Evolutionary conservation across 2,888 invertebrate genomes (phyloP).

Genomic region (Salticus scenicus): DNA sequence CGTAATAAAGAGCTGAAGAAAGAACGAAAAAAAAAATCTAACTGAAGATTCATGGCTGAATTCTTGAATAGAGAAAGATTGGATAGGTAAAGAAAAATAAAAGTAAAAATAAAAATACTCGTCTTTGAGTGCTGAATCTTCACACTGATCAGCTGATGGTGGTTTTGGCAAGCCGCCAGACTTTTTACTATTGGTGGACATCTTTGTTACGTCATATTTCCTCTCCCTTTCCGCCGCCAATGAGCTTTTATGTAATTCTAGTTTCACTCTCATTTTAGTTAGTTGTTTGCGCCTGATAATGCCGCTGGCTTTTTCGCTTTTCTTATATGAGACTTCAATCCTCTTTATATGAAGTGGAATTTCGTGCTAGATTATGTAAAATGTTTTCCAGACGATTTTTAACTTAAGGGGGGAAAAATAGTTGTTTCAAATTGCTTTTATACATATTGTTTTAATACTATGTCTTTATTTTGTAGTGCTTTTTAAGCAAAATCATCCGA

Average conservation of each 20-base stretch:
- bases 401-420: too few species aligned
- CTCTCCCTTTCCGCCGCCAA: not conserved
- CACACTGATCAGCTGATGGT: conserved; percentile 7
- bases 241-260: not conserved
- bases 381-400: too few species aligned
- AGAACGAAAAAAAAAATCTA: not conserved
- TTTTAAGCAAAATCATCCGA: too few species aligned
- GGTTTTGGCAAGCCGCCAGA: not conserved
- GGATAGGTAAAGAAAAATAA: not conserved
- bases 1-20: not conserved
- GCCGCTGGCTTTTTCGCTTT: not conserved
- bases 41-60: conserved; percentile 8
- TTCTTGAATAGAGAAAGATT: conserved; percentile 14
- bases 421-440: too few species aligned
- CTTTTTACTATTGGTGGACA: not conserved
- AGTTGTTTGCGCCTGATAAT: not conserved
- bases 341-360: not conserved
- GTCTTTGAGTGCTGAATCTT: not conserved
- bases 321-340: not conserved
- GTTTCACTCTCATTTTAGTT: not conserved
- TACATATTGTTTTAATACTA: too few species aligned
- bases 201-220: not conserved
- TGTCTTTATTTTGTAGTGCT: too few species aligned
- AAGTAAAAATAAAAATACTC: not conserved
- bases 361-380: too few species aligned